A percentile compares a stretch with the other conserved stretches of the same genome.
Conservation (phyloP, 2,113 vertebrate species). For the Cinclus cinclus region DNA sequence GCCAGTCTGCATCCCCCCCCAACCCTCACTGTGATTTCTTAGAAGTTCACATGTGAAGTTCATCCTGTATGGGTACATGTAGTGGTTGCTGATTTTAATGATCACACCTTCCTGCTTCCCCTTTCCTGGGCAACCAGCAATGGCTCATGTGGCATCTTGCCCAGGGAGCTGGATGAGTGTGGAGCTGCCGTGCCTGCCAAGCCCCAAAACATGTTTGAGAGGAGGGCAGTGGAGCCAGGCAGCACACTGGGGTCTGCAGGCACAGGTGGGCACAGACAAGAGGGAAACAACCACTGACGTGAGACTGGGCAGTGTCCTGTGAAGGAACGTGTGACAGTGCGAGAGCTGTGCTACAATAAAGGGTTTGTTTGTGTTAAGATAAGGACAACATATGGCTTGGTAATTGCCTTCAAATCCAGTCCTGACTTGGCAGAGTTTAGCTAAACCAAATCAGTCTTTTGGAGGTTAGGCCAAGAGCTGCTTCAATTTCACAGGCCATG, state of each 20-base stretch:
- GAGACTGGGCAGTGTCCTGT: neutral
- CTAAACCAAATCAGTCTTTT: conserved; percentile 18
- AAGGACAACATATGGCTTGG: conserved; percentile 26
- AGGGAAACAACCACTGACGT: neutral
- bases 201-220: neutral
- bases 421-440: conserved; percentile 42
- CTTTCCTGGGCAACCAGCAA: neutral
- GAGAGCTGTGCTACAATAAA: neutral
- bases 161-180: neutral
- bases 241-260: neutral
- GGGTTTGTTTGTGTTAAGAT: neutral
- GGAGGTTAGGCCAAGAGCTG: conserved; percentile 29
- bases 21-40: neutral
- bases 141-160: neutral
- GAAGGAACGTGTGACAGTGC: neutral
- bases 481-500: conserved; percentile 35
- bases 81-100: neutral
- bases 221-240: neutral
- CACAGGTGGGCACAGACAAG: neutral
- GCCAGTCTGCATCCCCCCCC: neutral
- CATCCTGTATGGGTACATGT: fast-evolving
- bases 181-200: neutral
- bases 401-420: conserved; percentile 34
- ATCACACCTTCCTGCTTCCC: neutral
- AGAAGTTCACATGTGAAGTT: neutral